Base-by-base conservation (phyloP, 2,113 vertebrate genomes). In the Paedocypris sp. region DNA sequence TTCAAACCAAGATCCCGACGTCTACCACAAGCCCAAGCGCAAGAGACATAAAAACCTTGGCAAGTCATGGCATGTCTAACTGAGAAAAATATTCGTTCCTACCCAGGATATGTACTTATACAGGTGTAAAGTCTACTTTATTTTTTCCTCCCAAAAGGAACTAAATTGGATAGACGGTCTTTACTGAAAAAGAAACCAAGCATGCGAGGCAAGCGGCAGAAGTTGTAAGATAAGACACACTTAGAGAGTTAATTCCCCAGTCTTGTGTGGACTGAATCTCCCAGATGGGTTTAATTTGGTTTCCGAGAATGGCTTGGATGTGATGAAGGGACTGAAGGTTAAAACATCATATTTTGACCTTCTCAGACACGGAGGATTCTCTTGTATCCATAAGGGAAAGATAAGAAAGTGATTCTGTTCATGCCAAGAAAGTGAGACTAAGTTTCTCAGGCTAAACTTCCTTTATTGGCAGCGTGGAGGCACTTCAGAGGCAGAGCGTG, bases 121-220 rank as follows among this genome's bases (percentile, higher is more conserved):
- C n/a, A n/a, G n/a, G n/a, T n/a, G n/a, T n/a, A n/a, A 47, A 29
- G 69, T 53, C 71, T 72, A 70, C 73, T 79, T 77, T 60, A 84
- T 79, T 72, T 83, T 79, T 79, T 80, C 82, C 77, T 69, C 73
- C 78, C 73, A 66, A 56, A 72, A 72, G 43, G 61, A 76, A 75
- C 71, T 80, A 83, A 84, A 85, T 83, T 83, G 82, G 78, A 76
- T 77, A 79, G 80, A 78, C 79, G 80, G 70, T 85, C 82, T 85
- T 86, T 87, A 86, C 78, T 57, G 56, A 68, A 79, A 70, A 73
- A 84, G 80, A 85, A 82, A 80, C 73, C 74, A 73, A 79, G 75
- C 71, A 64, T 70, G 71, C 53, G 39, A 77, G 75, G 77, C 71
- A 73, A 76, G 73, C 77, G 66, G 74, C 79, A 78, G 77, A 73